A percentile compares a stretch with the other conserved stretches of the same genome.
Evolutionary conservation across 92 coral and sea anemone genomes (phyloP).

Genomic region (Zoanthus gigantus): DNA sequence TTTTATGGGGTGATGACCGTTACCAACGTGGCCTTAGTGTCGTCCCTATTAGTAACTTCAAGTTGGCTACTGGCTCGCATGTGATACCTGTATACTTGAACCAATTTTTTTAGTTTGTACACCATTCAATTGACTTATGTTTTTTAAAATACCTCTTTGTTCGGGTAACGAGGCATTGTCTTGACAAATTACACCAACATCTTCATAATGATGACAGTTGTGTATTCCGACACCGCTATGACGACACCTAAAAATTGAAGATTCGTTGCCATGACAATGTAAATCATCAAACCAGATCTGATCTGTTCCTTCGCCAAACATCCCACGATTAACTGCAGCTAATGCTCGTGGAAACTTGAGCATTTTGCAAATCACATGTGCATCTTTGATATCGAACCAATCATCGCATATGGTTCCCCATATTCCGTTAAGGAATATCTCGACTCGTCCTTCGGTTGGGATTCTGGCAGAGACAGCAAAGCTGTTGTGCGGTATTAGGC

Average conservation of each 20-base stretch:
- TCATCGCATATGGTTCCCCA: conserved; percentile 40
- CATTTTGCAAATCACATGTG: conserved; percentile 27
- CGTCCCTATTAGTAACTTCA: too few species aligned
- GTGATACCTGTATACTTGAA: too few species aligned
- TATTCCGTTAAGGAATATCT: conserved; percentile 1
- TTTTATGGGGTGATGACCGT: too few species aligned
- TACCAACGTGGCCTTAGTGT: too few species aligned
- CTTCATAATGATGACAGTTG: conserved; percentile 7
- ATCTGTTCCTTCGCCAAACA: neutral
- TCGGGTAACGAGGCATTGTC: neutral
- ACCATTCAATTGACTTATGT: too few species aligned
- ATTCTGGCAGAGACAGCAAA: neutral
- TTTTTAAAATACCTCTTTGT: neutral
- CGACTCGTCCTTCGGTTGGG: conserved; percentile 32
- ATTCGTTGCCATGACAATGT: conserved; percentile 26
- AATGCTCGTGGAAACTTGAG: neutral
- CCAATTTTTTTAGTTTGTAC: too few species aligned
- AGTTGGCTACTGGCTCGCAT: too few species aligned
- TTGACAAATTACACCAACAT: conserved; percentile 2
- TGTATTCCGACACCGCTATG: conserved; percentile 24
- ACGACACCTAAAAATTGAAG: neutral
- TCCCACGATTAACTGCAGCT: neutral
- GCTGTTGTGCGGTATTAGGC: neutral
- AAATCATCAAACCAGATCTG: conserved; percentile 31
- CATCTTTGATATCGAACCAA: conserved; percentile 17